phyloP scores from a whole-genome alignment of 2,113 vertebrate species.

The Ciconia maguari region DNA sequence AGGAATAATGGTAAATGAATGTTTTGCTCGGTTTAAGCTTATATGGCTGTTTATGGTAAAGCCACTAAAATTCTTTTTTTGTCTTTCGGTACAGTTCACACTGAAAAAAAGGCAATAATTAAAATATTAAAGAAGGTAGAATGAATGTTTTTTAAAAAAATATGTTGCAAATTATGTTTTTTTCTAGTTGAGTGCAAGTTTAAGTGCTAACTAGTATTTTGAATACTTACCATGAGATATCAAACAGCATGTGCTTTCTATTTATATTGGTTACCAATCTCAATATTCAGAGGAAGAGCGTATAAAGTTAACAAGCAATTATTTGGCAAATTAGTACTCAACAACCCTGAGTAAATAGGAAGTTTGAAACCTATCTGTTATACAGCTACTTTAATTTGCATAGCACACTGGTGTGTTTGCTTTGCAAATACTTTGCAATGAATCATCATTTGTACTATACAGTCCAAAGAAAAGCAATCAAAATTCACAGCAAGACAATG shows the following conservation, averaged over 20 bases:
- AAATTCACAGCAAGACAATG: slow-evolving; percentile 89
- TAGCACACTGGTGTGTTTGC: slow-evolving; percentile 86
- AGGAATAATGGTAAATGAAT: neutral
- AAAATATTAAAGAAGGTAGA: neutral
- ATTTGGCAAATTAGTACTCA: slow-evolving; percentile 87
- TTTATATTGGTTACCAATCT: slow-evolving; percentile 80
- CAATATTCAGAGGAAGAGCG: slow-evolving; percentile 81
- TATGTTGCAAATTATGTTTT: neutral
- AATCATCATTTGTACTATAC: slow-evolving; percentile 87
- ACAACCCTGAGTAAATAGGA: slow-evolving; percentile 84
- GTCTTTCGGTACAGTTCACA: neutral
- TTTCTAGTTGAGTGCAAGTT: slow-evolving; percentile 58
- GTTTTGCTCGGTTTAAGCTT: neutral
- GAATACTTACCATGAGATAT: slow-evolving; percentile 65
- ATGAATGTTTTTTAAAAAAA: slow-evolving; percentile 1
- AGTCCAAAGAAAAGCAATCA: slow-evolving; percentile 88
- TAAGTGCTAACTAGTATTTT: slow-evolving; percentile 72
- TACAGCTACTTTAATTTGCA: slow-evolving; percentile 87
- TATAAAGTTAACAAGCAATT: slow-evolving; percentile 87
- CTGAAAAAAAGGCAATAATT: neutral
- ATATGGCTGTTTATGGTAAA: neutral
- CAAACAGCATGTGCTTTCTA: slow-evolving; percentile 77
- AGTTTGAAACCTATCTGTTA: slow-evolving; percentile 88
- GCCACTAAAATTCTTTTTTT: neutral
- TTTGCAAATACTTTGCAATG: slow-evolving; percentile 89